These are phyloP conservation scores for Caenorhabditis becei DNA, from an alignment of 2,888 invertebrate species.

Conservation along the genomic window DNA sequence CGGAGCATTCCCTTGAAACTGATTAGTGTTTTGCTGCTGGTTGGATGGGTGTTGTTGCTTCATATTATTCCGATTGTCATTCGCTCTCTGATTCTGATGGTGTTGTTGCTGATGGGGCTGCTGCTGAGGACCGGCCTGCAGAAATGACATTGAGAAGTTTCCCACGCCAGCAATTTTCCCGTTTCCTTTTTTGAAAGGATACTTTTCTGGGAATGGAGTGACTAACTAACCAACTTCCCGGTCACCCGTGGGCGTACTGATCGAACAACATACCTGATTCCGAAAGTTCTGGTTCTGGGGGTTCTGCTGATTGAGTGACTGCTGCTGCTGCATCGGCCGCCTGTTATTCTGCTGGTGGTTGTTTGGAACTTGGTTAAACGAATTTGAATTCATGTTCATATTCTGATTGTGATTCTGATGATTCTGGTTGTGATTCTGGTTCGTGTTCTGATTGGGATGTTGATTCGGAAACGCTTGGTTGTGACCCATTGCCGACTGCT, in stretches of 20 bases:
- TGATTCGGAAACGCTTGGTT: background rate
- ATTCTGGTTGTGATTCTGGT: constrained; percentile 30
- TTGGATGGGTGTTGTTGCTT: constrained; percentile 66
- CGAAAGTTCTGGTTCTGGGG: constrained; percentile 43
- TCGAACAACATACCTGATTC: constrained; percentile 27
- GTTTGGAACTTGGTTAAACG: constrained; percentile 23
- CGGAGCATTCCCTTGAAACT: constrained; percentile 40
- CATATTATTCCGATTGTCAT: constrained; percentile 39
- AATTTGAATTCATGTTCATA: background rate
- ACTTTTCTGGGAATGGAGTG: background rate
- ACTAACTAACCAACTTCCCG: background rate
- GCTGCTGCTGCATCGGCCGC: constrained; percentile 44
- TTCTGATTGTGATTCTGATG: constrained; percentile 22
- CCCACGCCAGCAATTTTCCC: background rate
- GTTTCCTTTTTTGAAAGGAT: background rate
- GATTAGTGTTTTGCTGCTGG: constrained; percentile 69
- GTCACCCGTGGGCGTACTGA: background rate
- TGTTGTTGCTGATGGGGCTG: constrained; percentile 15
- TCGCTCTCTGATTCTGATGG: constrained; percentile 35
- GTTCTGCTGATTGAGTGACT: constrained; percentile 36
- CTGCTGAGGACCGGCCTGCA: constrained; percentile 34
- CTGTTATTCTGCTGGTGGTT: constrained; percentile 52
- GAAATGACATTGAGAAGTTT: background rate
- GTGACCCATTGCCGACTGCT: background rate
- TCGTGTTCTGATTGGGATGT: background rate